Conservation (phyloP, 2,888 invertebrate species). For the Argyresthia goedartella region DNA sequence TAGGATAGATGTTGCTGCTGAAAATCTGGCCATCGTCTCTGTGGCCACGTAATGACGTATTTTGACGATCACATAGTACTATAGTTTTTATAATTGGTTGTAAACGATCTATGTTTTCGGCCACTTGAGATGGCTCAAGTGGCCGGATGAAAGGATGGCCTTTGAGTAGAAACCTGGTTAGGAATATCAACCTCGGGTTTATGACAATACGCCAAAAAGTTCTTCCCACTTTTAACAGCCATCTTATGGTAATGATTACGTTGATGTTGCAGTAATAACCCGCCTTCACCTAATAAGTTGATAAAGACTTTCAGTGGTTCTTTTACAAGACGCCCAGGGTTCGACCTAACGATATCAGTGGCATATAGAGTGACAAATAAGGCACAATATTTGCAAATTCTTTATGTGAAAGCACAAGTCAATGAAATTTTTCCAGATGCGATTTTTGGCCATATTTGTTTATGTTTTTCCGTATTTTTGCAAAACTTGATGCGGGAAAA, state of each 20-base stretch:
- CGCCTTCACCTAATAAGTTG: conserved; percentile 8
- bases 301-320: conserved; percentile 9
- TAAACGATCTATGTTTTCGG: conserved; percentile 4
- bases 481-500: conserved; percentile 6
- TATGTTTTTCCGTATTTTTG: conserved; percentile 7
- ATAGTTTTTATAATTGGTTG: not conserved
- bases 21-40: conserved; percentile 11
- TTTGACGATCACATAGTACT: conserved; percentile 10
- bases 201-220: no score
- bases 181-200: conserved; percentile 8
- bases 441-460: conserved; percentile 12
- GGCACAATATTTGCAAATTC: conserved; percentile 13
- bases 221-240: no score
- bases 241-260: no score
- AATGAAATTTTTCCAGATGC: conserved; percentile 12
- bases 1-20: conserved; percentile 6
- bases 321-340: conserved; percentile 9
- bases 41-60: conserved; percentile 11
- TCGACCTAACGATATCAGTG: no score
- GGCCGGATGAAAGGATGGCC: no score
- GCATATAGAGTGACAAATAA: no score
- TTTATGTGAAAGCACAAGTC: conserved; percentile 12
- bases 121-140: conserved; percentile 2
- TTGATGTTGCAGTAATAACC: no score
- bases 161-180: conserved; percentile 10